These are phyloP conservation scores for Amphipoea oculea DNA, from an alignment of 2,888 invertebrate genomes.

Conservation along the genomic window DNA sequence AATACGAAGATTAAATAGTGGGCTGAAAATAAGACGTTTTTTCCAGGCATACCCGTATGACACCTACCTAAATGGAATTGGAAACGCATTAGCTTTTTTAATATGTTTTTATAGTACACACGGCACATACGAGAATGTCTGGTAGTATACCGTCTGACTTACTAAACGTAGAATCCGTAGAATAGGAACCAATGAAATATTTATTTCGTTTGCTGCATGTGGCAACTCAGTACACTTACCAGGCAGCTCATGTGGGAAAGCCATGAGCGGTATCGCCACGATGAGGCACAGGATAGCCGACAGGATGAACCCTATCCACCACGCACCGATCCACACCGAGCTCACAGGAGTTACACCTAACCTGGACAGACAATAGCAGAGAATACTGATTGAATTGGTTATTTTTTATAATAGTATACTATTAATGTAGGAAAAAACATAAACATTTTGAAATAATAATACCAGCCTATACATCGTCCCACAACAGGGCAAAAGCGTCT, in stretches of 20 bases:
- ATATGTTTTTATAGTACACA: not conserved
- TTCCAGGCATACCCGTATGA: not conserved
- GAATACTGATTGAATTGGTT: not conserved
- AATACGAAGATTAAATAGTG: not conserved
- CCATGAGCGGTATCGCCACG: conserved; percentile 93
- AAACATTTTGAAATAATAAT: not conserved
- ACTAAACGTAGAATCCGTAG: not conserved
- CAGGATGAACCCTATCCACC: conserved; percentile 96
- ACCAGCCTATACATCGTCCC: not conserved
- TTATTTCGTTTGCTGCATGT: not conserved
- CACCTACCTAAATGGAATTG: not conserved
- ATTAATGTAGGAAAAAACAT: not conserved
- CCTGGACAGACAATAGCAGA: conserved; percentile 81
- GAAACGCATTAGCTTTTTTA: not conserved
- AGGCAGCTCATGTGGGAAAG: conserved; percentile 94
- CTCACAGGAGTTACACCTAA: conserved; percentile 92
- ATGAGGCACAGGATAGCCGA: conserved; percentile 92
- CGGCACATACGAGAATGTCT: not conserved
- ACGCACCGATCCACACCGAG: conserved; percentile 96
- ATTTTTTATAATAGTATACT: too few relatives aligned
- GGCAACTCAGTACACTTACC: conserved; percentile 83
- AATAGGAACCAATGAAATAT: not conserved
- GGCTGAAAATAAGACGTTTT: not conserved
- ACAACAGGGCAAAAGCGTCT: not conserved
- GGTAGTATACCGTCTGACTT: not conserved